Evolutionary conservation across 37 sponge, comb jelly and placozoan species (phyloP).

Genomic region (Tethya wilhelma): DNA sequence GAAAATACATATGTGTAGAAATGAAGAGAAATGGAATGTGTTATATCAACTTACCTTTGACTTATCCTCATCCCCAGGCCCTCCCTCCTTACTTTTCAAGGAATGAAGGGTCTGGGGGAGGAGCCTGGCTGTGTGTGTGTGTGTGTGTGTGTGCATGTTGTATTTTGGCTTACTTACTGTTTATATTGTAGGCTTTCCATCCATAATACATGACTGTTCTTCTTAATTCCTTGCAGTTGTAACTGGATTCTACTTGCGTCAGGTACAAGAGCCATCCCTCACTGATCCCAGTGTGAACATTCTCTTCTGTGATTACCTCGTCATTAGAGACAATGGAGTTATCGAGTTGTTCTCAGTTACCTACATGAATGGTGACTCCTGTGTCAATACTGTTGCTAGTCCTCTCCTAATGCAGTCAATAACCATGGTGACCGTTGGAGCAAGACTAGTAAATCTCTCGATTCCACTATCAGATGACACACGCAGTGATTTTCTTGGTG

Average conservation of each 20-base stretch:
- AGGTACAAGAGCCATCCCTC: conserved; percentile 47
- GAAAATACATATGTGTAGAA: too few relatives aligned
- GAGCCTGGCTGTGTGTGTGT: too few relatives aligned
- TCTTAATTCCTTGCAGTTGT: conserved; percentile 12
- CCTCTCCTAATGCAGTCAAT: conserved; percentile 43
- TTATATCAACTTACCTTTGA: too few relatives aligned
- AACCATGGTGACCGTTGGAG: too few relatives aligned
- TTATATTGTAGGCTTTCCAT: neutral
- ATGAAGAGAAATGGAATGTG: too few relatives aligned
- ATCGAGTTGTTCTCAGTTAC: conserved; percentile 25
- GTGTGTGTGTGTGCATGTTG: too few relatives aligned
- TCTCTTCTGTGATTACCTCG: conserved; percentile 47
- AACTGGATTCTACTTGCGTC: conserved; percentile 57
- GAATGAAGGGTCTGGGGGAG: too few relatives aligned
- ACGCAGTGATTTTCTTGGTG: conserved; percentile 77
- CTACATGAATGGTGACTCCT: conserved; percentile 66
- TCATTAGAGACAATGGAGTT: neutral
- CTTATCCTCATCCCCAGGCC: too few relatives aligned
- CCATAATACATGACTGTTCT: neutral
- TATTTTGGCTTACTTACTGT: too few relatives aligned
- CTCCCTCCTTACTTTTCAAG: too few relatives aligned
- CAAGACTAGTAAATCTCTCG: conserved; percentile 4
- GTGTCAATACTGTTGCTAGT: conserved; percentile 40
- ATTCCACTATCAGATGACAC: conserved; percentile 73
- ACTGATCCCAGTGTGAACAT: conserved; percentile 7